Evolutionary conservation across 2,888 invertebrate species (phyloP), one percentile per base, ranked within the genome.

Genomic region (Caenorhabditis angaria): DNA sequence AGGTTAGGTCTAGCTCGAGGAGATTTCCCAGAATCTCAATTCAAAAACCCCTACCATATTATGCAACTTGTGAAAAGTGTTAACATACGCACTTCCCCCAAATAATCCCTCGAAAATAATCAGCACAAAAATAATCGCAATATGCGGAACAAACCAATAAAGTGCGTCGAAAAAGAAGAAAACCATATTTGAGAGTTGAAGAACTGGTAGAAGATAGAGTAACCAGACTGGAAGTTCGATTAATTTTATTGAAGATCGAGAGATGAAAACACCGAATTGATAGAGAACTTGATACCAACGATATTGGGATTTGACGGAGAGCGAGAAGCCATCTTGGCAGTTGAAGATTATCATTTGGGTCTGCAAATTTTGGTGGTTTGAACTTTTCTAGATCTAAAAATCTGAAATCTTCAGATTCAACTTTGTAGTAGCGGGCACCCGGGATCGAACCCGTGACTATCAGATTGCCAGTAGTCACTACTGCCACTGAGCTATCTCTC

Each of bases 231-330:
- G 90, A 41, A 93, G 90, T 70, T 91, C 91, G 65, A 93, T 87
- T 22, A 93, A 82, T 87, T 92, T 92, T 8, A 93, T 92, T 0
- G 93, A 93, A 2, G 94, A 94, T 66, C 94, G 90, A 0, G 94
- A 93, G 35, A 93, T 89, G 82, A 94, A 93, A 0, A 94, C 94
- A 28, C 94, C 94, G 55, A 93, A 90, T 88, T 94, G 94, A 88
- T 94, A 94, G 80, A 91, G 70, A 1, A 84, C 85, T 70, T 86
- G 72, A 54, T 65, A 61, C 80, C 82, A 81, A 29, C 81, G 28
- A 50, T 82, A 82, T 61, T 86, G 85, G 50, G 78, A 77, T 56
- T 71, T 70, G 1, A 70, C 60, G 0, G 83, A 76, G 8, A 86
- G 69, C 6, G 76, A 67, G 68, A 84, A 86, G 5, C 86, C 85